Evolutionary conservation across 1,140 invertebrate species (phyloP).

Genomic region (Neodiprion fabricii): DNA sequence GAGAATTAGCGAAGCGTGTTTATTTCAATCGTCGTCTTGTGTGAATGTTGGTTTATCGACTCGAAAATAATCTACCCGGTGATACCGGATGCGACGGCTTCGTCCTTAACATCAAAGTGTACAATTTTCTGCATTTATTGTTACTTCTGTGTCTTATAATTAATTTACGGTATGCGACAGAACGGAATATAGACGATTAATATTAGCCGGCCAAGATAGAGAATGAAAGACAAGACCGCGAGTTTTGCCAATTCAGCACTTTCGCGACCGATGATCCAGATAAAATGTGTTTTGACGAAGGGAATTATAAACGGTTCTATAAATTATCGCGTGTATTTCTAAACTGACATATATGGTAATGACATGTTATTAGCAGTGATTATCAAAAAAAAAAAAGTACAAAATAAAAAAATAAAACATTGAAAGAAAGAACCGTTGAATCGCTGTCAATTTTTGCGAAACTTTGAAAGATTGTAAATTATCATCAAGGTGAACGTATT

Average conservation of each 20-base stretch:
- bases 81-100: background rate
- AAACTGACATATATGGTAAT: background rate
- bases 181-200: background rate
- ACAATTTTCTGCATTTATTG: background rate
- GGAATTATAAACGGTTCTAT: background rate
- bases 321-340: background rate
- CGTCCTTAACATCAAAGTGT: background rate
- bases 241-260: background rate
- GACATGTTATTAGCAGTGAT: too few relatives aligned
- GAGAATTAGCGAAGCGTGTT: too few relatives aligned
- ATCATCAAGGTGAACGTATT: background rate
- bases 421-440: background rate
- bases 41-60: background rate
- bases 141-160: background rate
- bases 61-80: background rate
- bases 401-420: background rate
- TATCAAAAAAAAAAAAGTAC: background rate
- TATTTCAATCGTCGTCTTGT: background rate
- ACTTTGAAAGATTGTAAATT: background rate
- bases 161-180: background rate
- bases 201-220: background rate
- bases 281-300: background rate
- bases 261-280: background rate
- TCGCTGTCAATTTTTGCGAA: background rate
- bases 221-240: background rate